Base-by-base conservation (phyloP, 2,888 invertebrate species). In the Leptura quadrifasciata region DNA sequence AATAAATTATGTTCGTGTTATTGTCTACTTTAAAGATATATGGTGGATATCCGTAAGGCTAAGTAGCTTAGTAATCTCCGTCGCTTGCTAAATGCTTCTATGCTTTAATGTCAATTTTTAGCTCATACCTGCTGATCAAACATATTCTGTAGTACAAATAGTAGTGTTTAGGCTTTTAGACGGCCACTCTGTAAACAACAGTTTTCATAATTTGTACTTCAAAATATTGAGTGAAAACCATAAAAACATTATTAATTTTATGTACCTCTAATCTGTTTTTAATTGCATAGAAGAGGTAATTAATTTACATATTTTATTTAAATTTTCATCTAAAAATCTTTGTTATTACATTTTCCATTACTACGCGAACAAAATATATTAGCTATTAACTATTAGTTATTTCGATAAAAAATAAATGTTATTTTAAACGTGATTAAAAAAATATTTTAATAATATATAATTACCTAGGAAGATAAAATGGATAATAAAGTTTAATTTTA, bases 241-340 rank as follows among this genome's bases (percentile, higher is more conserved):
- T n/a, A 47, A 47, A 47, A n/a, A 12, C 15, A 47, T 47, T n/a
- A 47, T 47, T 47, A 47, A 6, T 47, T 47, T 47, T 47, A 47
- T n/a, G n/a, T 47, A n/a, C n/a, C n/a, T 47, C n/a, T n/a, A 47
- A 47, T 47, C 15, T 47, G 5, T n/a, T 47, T 47, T 47, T n/a
- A 47, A n/a, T 15, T 47, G 47, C 47, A 47, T 47, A 47, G 47
- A 47, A n/a, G 5, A 47, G n/a, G n/a, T n/a, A 47, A 47, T 47
- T 47, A 47, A 47, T 47, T 39, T 39, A 47, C n/a, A 47, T 47
- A n/a, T 47, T 47, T 47, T 15, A 47, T 47, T 47, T 47, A 47
- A 47, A 47, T 47, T 47, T 47, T 47, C n/a, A 47, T 47, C 47
- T 47, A 15, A 47, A 39, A 47, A 47, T 47, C 47, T n/a, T 5